Percentiles rank a stretch among this genome's conserved stretches.
These are phyloP conservation scores for Pogona vitticeps DNA, from an alignment of 2,113 vertebrate species.

Conservation along the genomic window DNA sequence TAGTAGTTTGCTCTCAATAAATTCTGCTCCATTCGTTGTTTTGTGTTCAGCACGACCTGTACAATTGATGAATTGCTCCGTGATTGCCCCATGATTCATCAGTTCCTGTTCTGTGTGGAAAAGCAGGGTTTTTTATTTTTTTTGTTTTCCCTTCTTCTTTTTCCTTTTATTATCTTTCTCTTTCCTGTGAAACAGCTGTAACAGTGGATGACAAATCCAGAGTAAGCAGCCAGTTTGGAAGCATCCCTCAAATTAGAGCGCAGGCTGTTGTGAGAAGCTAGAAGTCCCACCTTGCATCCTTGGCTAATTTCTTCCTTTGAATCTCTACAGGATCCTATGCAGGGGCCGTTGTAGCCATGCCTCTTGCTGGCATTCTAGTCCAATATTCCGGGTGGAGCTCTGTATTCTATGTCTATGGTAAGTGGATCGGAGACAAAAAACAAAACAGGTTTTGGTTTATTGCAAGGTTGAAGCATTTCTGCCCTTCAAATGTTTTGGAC, in stretches of 20 bases:
- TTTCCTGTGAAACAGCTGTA: background rate
- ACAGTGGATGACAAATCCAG: background rate
- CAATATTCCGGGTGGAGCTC: conserved; percentile 92
- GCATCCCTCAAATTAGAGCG: background rate
- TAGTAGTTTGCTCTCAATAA: background rate
- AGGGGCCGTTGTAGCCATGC: conserved; percentile 92
- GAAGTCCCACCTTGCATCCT: background rate
- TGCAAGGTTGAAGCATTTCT: background rate
- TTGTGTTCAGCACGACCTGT: background rate
- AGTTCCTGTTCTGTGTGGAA: background rate
- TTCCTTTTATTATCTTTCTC: background rate
- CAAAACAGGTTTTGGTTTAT: background rate
- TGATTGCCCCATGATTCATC: background rate
- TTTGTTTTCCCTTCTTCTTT: background rate
- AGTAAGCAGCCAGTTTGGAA: background rate
- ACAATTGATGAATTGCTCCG: background rate
- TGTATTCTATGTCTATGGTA: conserved; percentile 91
- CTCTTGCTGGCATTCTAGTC: conserved; percentile 88
- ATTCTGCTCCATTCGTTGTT: background rate
- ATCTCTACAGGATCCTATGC: conserved; percentile 86
- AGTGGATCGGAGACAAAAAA: conserved; percentile 29
- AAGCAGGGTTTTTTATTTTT: background rate
- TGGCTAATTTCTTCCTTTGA: background rate
- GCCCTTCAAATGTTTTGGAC: background rate
- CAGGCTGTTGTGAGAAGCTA: background rate